Base-by-base conservation (phyloP, 2,113 vertebrate genomes). In the Corvus cornix region DNA sequence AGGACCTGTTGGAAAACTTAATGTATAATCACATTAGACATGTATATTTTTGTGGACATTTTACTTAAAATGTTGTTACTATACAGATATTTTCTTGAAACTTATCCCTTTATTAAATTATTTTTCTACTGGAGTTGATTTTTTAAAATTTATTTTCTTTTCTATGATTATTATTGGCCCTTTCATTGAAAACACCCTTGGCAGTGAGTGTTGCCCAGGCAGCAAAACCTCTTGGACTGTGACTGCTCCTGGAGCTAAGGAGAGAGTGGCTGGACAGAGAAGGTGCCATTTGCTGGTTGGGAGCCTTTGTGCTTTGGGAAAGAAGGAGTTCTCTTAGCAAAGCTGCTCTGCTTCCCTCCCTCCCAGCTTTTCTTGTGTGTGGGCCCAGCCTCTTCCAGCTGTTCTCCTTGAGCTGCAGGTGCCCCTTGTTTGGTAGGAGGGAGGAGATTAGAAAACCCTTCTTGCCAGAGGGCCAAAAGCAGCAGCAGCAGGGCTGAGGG, bases 21-120 rank as follows among this genome's bases (percentile, higher is more conserved):
- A 96, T 98, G 96, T 97, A 97, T 98, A 97, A 97, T 97, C 97
- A 96, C 94, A 97, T 97, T 97, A 98, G 83, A 95, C 80, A 46
- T 96, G 78, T 91, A 95, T 95, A 96, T 95, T 98, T 96, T 96
- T 97, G 87, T 97, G 95, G 66, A 95, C 92, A 95, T 98, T 98
- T 98, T 98, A 96, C 98, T 98, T 98, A 98, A 98, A 97, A 97
- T 98, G 97, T 98, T 98, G 98, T 97, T 97, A 98, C 97, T 98
- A 98, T 86, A 98, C 98, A 97, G 94, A 98, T 98, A 98, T 99
- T 98, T 98, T 98, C 98, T 98, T 98, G 97, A 98, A 97, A 97
- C 96, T 98, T 98, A 96, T 98, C 98, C 98, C 98, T 99, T 98
- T 98, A 98, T 98, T 97, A 98, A 98, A 98, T 92, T 97, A 97